Conservation (phyloP, 1,140 invertebrate species). For the Drosophila mauritiana region DNA sequence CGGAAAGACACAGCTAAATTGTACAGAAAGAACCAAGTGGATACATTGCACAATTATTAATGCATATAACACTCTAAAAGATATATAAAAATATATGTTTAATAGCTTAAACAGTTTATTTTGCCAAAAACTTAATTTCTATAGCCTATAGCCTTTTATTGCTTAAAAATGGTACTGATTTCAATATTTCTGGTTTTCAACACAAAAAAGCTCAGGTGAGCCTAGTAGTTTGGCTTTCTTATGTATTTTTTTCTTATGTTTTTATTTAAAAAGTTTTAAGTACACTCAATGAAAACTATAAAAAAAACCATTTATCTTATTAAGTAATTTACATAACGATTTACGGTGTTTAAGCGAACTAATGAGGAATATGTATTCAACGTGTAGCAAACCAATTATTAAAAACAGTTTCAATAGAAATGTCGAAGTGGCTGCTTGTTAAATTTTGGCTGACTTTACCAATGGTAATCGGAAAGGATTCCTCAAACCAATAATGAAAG, state of each 20-base stretch:
- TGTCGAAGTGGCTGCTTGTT: conserved; percentile 23
- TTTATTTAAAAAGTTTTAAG: background rate
- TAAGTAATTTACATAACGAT: background rate
- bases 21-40: background rate
- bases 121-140: no score
- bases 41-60: background rate
- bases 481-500: background rate
- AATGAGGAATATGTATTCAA: conserved; percentile 8
- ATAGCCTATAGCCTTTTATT: no score
- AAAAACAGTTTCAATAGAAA: background rate
- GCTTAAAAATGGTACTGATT: no score
- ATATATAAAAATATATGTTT: no score
- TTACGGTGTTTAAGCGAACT: conserved; percentile 6
- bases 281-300: background rate
- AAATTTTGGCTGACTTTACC: conserved; percentile 20
- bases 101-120: no score
- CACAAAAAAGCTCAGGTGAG: no score
- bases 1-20: conserved; percentile 1
- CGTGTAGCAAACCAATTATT: background rate
- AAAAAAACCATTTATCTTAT: no score
- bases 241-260: no score
- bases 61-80: no score
- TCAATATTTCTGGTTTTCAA: no score
- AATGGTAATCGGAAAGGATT: background rate
- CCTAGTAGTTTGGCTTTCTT: no score